phyloP scores from a whole-genome alignment of 1,140 invertebrate species.

The Aphis gossypii region DNA sequence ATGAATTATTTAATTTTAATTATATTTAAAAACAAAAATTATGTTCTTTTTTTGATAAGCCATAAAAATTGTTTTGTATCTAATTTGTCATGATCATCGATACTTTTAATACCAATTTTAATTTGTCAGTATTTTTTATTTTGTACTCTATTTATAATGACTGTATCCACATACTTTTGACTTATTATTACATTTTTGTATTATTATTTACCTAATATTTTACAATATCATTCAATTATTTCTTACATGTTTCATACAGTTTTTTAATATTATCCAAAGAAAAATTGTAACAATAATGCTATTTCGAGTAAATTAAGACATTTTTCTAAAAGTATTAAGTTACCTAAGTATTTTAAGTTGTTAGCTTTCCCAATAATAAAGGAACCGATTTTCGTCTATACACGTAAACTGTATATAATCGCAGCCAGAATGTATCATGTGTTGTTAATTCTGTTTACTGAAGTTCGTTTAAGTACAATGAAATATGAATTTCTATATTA shows the following conservation, averaged over 20 bases:
- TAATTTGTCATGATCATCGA: neutral
- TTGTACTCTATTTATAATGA: neutral
- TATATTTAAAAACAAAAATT: neutral
- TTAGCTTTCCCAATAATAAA: neutral
- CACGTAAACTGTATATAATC: neutral
- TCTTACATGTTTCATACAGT: neutral
- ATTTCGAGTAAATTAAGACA: neutral
- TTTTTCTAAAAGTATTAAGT: neutral
- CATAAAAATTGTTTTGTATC: neutral
- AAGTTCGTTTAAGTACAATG: neutral
- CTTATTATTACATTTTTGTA: neutral
- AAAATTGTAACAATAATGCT: neutral
- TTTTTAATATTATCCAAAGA: neutral
- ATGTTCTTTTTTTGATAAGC: neutral
- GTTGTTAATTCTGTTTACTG: neutral
- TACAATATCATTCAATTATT: neutral
- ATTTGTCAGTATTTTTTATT: neutral
- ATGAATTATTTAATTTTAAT: neutral
- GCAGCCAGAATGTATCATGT: neutral
- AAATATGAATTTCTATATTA: neutral
- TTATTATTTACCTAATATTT: neutral
- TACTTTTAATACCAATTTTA: neutral
- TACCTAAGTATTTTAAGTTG: neutral
- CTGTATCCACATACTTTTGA: neutral
- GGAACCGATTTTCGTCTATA: neutral